Base-by-base conservation (phyloP, 1,140 invertebrate genomes). In the Ips nitidus region DNA sequence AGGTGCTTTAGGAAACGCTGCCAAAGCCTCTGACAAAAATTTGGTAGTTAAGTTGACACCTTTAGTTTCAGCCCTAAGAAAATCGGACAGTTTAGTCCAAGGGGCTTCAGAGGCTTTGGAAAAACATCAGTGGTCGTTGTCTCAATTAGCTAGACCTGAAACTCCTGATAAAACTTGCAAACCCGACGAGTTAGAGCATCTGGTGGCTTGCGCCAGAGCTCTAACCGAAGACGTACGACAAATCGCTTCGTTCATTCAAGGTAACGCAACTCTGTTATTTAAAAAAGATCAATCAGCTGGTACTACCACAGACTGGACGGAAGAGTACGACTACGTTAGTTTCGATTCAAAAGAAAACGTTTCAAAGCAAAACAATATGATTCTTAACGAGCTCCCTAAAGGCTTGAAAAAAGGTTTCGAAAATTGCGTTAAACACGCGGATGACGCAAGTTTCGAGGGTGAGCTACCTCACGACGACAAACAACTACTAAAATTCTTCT, bases 281-380 rank as follows among this genome's bases (percentile, higher is more conserved):
- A 92, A 92, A 82, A 85, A 82, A 74, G 81, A 82, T 37, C 81
- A 79, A 52, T 78, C 78, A 7, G 78, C 78, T 5, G n/a, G 36
- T 50, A 22, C 52, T 77, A 71, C 81, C 79, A 73, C 79, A 78
- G 73, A 81, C 77, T 86, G 84, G 85, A 79, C 88, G 3, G 92
- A 94, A 71, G 94, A 97, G 77, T 95, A 95, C 79, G 94, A 97
- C 80, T 97, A 97, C 79, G 94, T 96, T n/a, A 91, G 92, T 76
- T 82, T 96, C 41, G 92, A 95, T 78, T 90, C 92, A 1, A 89
- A 89, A 73, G 88, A 93, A 63, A 85, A 85, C 37, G 85, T 89
- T 1, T 86, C 88, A 4, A 86, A 89, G 61, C 88, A 90, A 73
- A 86, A 92, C 74, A 88, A 90, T 39, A 88, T 91, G 75, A 85